These are phyloP conservation scores for Lathamus discolor DNA, from an alignment of 2,113 vertebrate genomes.

Conservation along the genomic window DNA sequence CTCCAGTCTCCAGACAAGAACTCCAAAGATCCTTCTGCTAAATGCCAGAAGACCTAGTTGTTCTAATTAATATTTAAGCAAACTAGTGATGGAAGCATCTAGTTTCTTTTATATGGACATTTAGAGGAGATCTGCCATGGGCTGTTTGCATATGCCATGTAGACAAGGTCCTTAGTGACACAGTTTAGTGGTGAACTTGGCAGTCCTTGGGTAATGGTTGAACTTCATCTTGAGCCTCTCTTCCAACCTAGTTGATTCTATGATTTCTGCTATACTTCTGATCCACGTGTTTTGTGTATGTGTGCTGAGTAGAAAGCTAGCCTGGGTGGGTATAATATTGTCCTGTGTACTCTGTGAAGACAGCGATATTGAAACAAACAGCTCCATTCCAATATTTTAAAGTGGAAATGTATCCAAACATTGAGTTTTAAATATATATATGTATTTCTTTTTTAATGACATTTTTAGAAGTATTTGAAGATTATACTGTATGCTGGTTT, in stretches of 20 bases:
- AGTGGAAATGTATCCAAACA: not conserved
- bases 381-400: not conserved
- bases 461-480: not conserved
- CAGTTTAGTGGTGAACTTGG: not conserved
- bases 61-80: not conserved
- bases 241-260: not conserved
- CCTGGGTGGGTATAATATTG: not conserved
- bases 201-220: not conserved
- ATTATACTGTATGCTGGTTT: not conserved
- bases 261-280: not conserved
- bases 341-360: not conserved
- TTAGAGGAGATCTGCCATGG: not conserved
- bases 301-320: not conserved
- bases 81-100: not conserved
- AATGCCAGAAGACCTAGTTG: not conserved
- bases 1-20: not conserved
- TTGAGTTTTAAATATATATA: not conserved
- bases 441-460: fast-evolving
- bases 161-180: not conserved
- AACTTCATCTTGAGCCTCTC: not conserved
- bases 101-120: not conserved
- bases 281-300: not conserved
- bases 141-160: not conserved
- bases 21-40: not conserved
- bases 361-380: not conserved